A percentile compares a stretch with the other conserved stretches of the same genome.
Conservation (phyloP, 1,140 invertebrate species). For the Mya arenaria region DNA sequence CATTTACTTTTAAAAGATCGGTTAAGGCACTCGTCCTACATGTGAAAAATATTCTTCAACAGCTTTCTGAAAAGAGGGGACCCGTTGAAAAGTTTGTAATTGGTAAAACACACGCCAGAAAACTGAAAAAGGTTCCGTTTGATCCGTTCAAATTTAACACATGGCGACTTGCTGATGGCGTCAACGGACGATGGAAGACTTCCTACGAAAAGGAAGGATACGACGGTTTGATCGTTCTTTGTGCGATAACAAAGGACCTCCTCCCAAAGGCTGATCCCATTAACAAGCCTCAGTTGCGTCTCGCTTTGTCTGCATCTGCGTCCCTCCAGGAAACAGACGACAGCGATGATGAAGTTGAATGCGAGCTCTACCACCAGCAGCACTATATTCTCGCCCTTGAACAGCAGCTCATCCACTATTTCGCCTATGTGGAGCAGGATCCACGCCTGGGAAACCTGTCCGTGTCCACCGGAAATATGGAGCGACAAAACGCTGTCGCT, state of each 20-base stretch:
- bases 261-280: too few relatives aligned
- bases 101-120: neutral
- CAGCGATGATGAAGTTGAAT: too few relatives aligned
- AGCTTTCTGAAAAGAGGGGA: neutral
- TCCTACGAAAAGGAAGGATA: neutral
- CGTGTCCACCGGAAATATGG: too few relatives aligned
- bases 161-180: neutral
- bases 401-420: too few relatives aligned
- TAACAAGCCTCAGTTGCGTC: too few relatives aligned
- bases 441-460: too few relatives aligned
- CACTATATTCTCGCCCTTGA: too few relatives aligned
- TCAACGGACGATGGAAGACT: neutral
- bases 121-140: neutral
- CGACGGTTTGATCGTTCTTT: neutral
- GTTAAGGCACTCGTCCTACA: neutral
- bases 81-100: conserved; percentile 1
- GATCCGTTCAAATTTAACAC: neutral
- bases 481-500: too few relatives aligned
- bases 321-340: too few relatives aligned
- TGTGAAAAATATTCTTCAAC: neutral
- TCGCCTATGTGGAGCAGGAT: too few relatives aligned
- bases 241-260: neutral
- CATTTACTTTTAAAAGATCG: neutral
- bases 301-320: too few relatives aligned
- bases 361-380: too few relatives aligned